Evolutionary conservation across 2,113 vertebrate species (phyloP).

Genomic region (Heterotis niloticus): DNA sequence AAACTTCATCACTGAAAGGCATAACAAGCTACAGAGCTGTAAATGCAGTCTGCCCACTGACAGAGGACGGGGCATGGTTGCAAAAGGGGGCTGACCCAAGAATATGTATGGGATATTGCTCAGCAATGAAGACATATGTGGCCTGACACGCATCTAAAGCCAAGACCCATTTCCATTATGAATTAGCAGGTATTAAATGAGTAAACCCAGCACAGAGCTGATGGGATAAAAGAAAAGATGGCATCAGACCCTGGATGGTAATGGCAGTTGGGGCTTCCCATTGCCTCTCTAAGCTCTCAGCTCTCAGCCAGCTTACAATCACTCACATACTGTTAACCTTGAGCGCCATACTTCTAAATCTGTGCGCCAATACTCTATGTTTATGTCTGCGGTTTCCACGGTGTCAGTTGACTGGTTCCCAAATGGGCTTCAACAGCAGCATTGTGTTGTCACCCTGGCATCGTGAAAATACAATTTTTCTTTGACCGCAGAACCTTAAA

Average conservation of each 20-base stretch:
- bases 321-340: slow-evolving; percentile 7
- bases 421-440: slow-evolving; percentile 43
- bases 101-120: not conserved
- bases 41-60: slow-evolving; percentile 23
- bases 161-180: not conserved
- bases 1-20: slow-evolving; percentile 26
- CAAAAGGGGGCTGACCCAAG: not conserved
- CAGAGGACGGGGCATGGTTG: slow-evolving; percentile 6
- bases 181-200: not conserved
- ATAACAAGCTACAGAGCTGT: slow-evolving; percentile 24
- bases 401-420: slow-evolving; percentile 43
- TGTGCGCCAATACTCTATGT: not conserved
- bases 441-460: slow-evolving; percentile 23
- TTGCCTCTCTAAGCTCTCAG: not conserved
- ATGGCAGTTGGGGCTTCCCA: not conserved
- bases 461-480: slow-evolving; percentile 42
- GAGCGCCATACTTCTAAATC: not conserved
- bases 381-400: slow-evolving; percentile 20
- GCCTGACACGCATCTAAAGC: not conserved
- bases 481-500: slow-evolving; percentile 29
- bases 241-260: not conserved
- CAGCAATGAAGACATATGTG: not conserved
- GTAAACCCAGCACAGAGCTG: not conserved
- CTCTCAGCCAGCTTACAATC: not conserved
- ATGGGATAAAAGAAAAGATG: not conserved